phyloP scores from a whole-genome alignment of 64 coral and sea anemone genomes.

The Montipora cactus region DNA sequence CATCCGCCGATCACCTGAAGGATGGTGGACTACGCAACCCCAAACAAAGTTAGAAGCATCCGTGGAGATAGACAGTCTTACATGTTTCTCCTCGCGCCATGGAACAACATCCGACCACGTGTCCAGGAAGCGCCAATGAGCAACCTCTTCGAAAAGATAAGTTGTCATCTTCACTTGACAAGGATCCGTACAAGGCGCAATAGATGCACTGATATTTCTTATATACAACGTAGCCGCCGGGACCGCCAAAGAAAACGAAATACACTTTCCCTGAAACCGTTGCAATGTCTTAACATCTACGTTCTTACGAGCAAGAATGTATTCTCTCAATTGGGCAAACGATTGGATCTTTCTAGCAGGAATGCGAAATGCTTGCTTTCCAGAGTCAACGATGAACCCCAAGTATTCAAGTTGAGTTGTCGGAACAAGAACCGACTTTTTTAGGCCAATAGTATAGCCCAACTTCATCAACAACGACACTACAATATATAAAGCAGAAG shows the following conservation, averaged over 20 bases:
- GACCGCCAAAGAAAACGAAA: slow-evolving; percentile 60
- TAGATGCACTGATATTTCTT: slow-evolving; percentile 61
- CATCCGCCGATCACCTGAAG: not conserved
- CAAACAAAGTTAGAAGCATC: slow-evolving; percentile 61
- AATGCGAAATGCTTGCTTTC: slow-evolving; percentile 35
- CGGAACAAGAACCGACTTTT: slow-evolving; percentile 49
- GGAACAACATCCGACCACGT: not conserved
- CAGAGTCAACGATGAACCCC: slow-evolving; percentile 50
- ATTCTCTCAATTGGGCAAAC: slow-evolving; percentile 2
- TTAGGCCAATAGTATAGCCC: slow-evolving; percentile 65
- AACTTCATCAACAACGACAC: slow-evolving; percentile 32
- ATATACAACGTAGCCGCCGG: slow-evolving; percentile 48
- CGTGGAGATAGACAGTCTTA: slow-evolving; percentile 33
- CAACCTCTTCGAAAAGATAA: not conserved
- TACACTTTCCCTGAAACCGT: slow-evolving; percentile 65
- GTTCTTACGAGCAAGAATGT: not conserved
- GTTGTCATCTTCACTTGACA: not conserved
- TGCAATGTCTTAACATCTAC: slow-evolving; percentile 47
- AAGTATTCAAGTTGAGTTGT: slow-evolving; percentile 33
- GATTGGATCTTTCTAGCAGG: slow-evolving; percentile 14
- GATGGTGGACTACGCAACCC: not conserved
- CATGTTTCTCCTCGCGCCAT: slow-evolving; percentile 53
- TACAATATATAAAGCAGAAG: slow-evolving; percentile 51
- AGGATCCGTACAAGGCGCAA: not conserved
- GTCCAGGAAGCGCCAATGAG: slow-evolving; percentile 15